Base-by-base conservation (phyloP, 1,140 invertebrate genomes). In the Laupala kohalensis region DNA sequence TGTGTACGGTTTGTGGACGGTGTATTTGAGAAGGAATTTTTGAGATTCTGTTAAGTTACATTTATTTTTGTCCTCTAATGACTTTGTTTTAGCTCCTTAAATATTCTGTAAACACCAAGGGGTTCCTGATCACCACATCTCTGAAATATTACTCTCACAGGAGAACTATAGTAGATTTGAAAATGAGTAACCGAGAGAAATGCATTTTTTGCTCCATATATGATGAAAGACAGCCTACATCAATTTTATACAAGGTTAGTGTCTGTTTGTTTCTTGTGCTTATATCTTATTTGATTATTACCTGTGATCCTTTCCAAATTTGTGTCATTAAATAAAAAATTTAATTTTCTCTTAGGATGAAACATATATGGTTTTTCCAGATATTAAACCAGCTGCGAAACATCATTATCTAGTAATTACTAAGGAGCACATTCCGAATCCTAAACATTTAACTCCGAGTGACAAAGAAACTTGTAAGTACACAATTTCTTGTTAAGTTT, bases 331-430 rank as follows among this genome's bases (percentile, higher is more conserved):
- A 67, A n/a, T 53, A 71, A 12, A 74, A 4, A 69, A 26, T 70
- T 37, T 71, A 72, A 65, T 87, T 74, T 78, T 83, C 72, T 83
- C 82, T 75, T 84, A 95, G 86, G 90, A 93, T 77, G 89, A 94
- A 3, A 84, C 90, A 69, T 80, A 92, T 64, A 85, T 90, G 19
- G 89, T 92, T 29, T 94, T 96, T 77, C 86, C 86, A 70, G 94
- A 96, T 78, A 95, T 95, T 37, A 87, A 87, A 78, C 94, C 94
- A 23, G 92, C 89, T 0, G 86, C 92, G 0, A 85, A 84, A 24
- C 87, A 91, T 81, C 94, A 97, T 80, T 90, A 90, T 78, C 84
- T 96, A 62, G 87, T 92, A 63, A 83, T 95, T 27, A 87, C 94
- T 0, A 92, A 90, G 78, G 79, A 82, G 24, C 94, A 96, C 80